These are phyloP conservation scores for Hydrotaea cyrtoneurina DNA, from an alignment of 2,888 invertebrate genomes.

Conservation along the genomic window DNA sequence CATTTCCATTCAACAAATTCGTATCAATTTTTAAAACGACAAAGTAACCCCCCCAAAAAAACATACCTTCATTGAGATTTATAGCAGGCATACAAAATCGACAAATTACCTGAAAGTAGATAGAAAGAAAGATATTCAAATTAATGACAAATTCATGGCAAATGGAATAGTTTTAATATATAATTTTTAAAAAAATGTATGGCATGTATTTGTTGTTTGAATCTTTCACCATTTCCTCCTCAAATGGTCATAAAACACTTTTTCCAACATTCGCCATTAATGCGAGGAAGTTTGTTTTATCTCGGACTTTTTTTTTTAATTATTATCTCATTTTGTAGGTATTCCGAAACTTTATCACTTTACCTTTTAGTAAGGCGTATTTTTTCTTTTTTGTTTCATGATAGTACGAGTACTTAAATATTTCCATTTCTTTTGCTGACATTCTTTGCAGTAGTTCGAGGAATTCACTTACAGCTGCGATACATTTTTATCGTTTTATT, in stretches of 20 bases:
- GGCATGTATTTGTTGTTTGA: too few species aligned
- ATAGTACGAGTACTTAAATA: background rate
- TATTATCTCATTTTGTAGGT: constrained; percentile 1
- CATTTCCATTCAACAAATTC: too few species aligned
- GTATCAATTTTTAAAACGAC: too few species aligned
- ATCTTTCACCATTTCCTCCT: too few species aligned
- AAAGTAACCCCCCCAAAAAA: too few species aligned
- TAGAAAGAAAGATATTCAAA: too few species aligned
- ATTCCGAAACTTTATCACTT: constrained; percentile 5
- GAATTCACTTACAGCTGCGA: background rate
- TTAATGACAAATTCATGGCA: too few species aligned
- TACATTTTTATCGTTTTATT: constrained; percentile 12
- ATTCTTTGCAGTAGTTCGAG: background rate
- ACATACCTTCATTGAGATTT: too few species aligned
- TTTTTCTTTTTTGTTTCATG: background rate
- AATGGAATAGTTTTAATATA: too few species aligned
- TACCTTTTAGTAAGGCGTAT: background rate
- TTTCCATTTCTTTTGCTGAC: background rate
- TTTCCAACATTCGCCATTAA: background rate
- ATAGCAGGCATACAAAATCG: too few species aligned
- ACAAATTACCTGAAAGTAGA: too few species aligned
- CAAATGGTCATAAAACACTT: background rate
- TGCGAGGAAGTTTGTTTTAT: background rate
- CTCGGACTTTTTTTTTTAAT: background rate
- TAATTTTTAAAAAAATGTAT: too few species aligned